A percentile compares a stretch with the other conserved stretches of the same genome.
Evolutionary conservation across 1,140 invertebrate genomes (phyloP).

Genomic region (Anoplophora glabripennis): DNA sequence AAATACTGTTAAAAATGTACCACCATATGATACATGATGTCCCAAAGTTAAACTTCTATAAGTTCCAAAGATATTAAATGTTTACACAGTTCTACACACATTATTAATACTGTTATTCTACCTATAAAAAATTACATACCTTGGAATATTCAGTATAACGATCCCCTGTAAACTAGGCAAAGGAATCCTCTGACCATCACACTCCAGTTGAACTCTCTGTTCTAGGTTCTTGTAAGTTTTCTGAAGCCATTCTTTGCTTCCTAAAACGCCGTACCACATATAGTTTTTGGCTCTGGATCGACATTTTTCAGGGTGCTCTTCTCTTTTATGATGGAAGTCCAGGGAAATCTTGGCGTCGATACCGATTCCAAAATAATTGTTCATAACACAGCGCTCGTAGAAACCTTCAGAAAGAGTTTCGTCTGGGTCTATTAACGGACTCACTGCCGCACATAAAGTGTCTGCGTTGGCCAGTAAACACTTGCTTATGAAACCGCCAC

Average conservation of each 20-base stretch:
- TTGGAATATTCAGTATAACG: slow-evolving; percentile 95
- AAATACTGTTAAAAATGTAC: too few species aligned
- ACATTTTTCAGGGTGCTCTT: slow-evolving; percentile 98
- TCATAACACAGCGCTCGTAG: slow-evolving; percentile 95
- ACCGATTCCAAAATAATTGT: slow-evolving; percentile 99
- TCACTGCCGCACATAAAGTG: slow-evolving; percentile 90
- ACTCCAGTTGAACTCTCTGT: slow-evolving; percentile 89
- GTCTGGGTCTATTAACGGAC: slow-evolving; percentile 88
- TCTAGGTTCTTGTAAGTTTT: slow-evolving; percentile 96
- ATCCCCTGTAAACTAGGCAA: slow-evolving; percentile 93
- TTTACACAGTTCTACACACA: neutral
- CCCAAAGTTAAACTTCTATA: too few species aligned
- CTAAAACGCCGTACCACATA: slow-evolving; percentile 96
- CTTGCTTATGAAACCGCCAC: slow-evolving; percentile 81
- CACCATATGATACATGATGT: too few species aligned
- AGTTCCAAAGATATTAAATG: too few species aligned
- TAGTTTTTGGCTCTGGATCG: slow-evolving; percentile 90
- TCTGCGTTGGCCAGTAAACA: slow-evolving; percentile 95
- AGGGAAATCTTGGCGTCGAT: slow-evolving; percentile 98
- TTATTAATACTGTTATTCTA: neutral
- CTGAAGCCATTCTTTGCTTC: slow-evolving; percentile 86
- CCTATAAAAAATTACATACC: slow-evolving; percentile 48
- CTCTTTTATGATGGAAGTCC: slow-evolving; percentile 96
- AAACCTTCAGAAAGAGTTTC: slow-evolving; percentile 88
- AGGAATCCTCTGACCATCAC: slow-evolving; percentile 88